Conservation (phyloP, 2,113 vertebrate species). For the Xiphophorus couchianus region DNA sequence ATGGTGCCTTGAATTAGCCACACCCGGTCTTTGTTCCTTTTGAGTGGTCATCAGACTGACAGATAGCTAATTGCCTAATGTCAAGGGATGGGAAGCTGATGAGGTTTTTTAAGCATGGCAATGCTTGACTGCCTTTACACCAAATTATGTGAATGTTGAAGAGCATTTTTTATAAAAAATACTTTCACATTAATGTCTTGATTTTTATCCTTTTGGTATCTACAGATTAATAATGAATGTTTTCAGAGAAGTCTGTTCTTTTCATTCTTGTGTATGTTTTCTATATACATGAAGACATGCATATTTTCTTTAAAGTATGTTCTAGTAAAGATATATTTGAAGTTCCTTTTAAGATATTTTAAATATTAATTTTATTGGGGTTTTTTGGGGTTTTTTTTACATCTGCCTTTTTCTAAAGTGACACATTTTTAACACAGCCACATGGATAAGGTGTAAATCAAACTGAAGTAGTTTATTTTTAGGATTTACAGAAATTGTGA, state of each 20-base stretch:
- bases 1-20: neutral
- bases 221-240: neutral
- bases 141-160: slow-evolving; percentile 7
- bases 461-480: slow-evolving; percentile 33
- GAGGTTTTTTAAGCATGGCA: slow-evolving; percentile 17
- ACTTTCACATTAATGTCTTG: slow-evolving; percentile 21
- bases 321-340: neutral
- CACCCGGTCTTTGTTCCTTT: slow-evolving; percentile 6
- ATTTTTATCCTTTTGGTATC: slow-evolving; percentile 8
- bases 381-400: too few relatives aligned
- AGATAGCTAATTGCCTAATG: slow-evolving; percentile 45
- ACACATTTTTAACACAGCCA: slow-evolving; percentile 11
- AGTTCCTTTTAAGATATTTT: neutral
- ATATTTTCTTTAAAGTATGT: neutral
- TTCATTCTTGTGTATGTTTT: neutral
- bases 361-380: too few relatives aligned
- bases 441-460: slow-evolving; percentile 19
- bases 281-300: too few relatives aligned
- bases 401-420: neutral
- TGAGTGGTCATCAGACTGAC: slow-evolving; percentile 36
- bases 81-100: slow-evolving; percentile 20
- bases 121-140: slow-evolving; percentile 1
- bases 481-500: slow-evolving; percentile 24
- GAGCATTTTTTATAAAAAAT: slow-evolving; percentile 1
- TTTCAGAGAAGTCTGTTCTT: neutral